These are phyloP conservation scores for Dryobotodes eremita DNA, from an alignment of 2,888 invertebrate species.

Conservation along the genomic window DNA sequence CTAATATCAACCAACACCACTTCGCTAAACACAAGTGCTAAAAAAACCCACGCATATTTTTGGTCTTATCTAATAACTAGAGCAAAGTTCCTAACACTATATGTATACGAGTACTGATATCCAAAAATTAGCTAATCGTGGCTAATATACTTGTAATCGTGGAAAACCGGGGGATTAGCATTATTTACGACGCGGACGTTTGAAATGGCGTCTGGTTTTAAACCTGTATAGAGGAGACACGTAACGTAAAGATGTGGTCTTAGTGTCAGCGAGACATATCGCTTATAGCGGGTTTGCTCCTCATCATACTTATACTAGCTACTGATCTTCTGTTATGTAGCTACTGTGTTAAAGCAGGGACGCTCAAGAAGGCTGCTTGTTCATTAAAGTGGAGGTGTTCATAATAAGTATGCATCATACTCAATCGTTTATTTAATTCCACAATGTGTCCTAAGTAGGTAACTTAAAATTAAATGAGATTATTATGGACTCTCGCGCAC, in stretches of 20 bases:
- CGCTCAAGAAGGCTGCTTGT: no score
- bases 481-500: background rate
- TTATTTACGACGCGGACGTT: constrained; percentile 50
- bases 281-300: background rate
- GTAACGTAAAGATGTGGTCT: constrained; percentile 12
- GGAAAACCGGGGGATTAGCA: constrained; percentile 60
- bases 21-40: constrained; percentile 31
- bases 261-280: background rate
- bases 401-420: background rate
- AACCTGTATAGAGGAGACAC: constrained; percentile 27
- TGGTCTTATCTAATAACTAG: constrained; percentile 35
- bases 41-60: constrained; percentile 36
- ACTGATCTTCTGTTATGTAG: no score
- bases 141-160: constrained; percentile 58
- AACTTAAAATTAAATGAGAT: background rate
- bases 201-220: constrained; percentile 42
- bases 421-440: background rate
- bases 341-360: no score
- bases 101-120: constrained; percentile 41
- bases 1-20: background rate
- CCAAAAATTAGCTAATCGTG: constrained; percentile 56
- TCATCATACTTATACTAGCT: background rate
- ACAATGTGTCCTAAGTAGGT: background rate
- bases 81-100: constrained; percentile 26
- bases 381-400: background rate